phyloP scores from a whole-genome alignment of 2,797 vertebrate species.

The Etheostoma perlongum region DNA sequence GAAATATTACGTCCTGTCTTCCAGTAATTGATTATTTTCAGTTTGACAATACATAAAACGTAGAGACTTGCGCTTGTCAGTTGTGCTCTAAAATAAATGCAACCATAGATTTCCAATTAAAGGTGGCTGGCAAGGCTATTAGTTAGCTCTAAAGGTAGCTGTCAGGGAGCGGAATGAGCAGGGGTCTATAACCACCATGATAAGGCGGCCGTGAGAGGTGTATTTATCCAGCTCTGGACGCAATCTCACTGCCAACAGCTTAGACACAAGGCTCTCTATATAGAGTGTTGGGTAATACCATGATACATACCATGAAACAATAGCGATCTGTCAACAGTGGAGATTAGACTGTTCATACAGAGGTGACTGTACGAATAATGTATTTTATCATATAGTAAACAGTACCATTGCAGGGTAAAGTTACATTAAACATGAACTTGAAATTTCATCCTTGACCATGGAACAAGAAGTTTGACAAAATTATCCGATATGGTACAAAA shows the following conservation, averaged over 20 bases:
- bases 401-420: neutral
- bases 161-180: conserved; percentile 74
- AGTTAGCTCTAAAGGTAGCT: conserved; percentile 83
- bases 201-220: conserved; percentile 68
- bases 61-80: conserved; percentile 78
- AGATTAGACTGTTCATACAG: neutral
- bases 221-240: conserved; percentile 69
- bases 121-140: conserved; percentile 78
- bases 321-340: conserved; percentile 3
- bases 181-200: conserved; percentile 65
- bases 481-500: too few species aligned
- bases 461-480: too few species aligned
- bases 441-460: neutral
- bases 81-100: conserved; percentile 81
- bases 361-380: neutral
- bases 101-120: conserved; percentile 87
- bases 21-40: conserved; percentile 76
- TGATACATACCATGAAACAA: conserved; percentile 8
- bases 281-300: neutral
- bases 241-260: conserved; percentile 30
- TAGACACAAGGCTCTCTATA: conserved; percentile 21
- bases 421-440: neutral
- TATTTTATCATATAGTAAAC: too few species aligned
- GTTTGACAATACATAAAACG: conserved; percentile 80
- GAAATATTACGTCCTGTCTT: conserved; percentile 74